Percentiles rank a stretch among this genome's conserved stretches.
These are phyloP conservation scores for Lasioglossum marginatum DNA, from an alignment of 2,888 invertebrate genomes.

Conservation along the genomic window DNA sequence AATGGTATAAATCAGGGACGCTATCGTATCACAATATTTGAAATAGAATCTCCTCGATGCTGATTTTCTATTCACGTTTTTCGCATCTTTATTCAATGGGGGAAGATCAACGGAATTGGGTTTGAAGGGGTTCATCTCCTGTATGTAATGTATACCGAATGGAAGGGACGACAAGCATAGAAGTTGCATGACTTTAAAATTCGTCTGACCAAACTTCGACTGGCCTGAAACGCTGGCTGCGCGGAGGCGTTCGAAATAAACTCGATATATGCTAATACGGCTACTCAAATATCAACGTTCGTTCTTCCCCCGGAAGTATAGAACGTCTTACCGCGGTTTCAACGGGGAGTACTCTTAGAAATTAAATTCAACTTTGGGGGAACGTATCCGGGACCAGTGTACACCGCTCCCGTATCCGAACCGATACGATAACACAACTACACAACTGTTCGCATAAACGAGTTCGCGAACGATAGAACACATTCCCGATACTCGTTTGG, in stretches of 20 bases:
- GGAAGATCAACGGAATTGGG: not conserved
- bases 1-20: conserved; percentile 1
- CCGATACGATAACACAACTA: not conserved
- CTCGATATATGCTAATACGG: conserved; percentile 14
- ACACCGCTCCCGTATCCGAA: not conserved
- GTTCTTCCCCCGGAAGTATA: not conserved
- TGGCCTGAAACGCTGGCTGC: not conserved
- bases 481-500: not conserved
- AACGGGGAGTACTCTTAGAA: too few relatives aligned
- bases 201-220: conserved; percentile 17
- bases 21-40: not conserved
- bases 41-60: conserved; percentile 3
- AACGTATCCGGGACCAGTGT: not conserved
- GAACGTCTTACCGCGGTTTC: not conserved
- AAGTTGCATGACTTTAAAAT: conserved; percentile 15
- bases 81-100: conserved; percentile 12
- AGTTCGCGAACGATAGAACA: not conserved
- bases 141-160: not conserved
- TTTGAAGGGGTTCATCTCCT: not conserved
- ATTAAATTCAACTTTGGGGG: conserved; percentile 2
- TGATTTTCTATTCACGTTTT: conserved; percentile 10
- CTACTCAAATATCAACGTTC: conserved; percentile 8
- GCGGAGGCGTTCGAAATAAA: conserved; percentile 1
- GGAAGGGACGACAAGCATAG: conserved; percentile 7
- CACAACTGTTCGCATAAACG: not conserved